A percentile compares a stretch with the other conserved stretches of the same genome.
These are phyloP conservation scores for Varanus komodoensis DNA, from an alignment of 2,113 vertebrate genomes.

Conservation along the genomic window DNA sequence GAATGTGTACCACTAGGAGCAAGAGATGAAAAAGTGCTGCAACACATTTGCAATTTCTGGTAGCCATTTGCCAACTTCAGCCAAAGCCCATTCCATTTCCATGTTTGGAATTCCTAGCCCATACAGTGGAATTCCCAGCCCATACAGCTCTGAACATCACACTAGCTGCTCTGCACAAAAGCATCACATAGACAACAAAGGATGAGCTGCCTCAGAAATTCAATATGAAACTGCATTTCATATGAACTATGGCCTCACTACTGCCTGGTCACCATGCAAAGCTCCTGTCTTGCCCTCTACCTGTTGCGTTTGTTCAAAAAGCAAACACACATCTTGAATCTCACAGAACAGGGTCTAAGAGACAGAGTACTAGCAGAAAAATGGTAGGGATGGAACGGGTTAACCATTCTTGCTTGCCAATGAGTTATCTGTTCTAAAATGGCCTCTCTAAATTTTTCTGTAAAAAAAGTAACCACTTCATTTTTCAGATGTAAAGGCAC, in stretches of 20 bases:
- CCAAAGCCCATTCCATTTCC: constrained; percentile 3
- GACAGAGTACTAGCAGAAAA: not conserved
- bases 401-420: not conserved
- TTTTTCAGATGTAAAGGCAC: not conserved
- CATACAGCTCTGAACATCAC: not conserved
- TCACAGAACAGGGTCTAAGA: no score
- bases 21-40: not conserved
- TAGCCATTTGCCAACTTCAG: not conserved
- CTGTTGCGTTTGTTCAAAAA: not conserved
- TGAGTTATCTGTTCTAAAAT: not conserved
- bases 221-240: not conserved
- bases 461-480: not conserved
- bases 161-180: not conserved
- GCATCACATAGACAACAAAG: not conserved
- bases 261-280: not conserved
- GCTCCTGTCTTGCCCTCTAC: not conserved
- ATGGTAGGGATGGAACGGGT: no score
- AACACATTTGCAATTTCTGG: not conserved
- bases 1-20: not conserved
- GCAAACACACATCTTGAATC: not conserved
- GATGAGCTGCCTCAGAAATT: not conserved
- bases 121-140: not conserved
- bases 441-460: no score
- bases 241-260: not conserved
- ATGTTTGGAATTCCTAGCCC: not conserved